Base-by-base conservation (phyloP, 2,113 vertebrate species). In the Tachycineta bicolor region DNA sequence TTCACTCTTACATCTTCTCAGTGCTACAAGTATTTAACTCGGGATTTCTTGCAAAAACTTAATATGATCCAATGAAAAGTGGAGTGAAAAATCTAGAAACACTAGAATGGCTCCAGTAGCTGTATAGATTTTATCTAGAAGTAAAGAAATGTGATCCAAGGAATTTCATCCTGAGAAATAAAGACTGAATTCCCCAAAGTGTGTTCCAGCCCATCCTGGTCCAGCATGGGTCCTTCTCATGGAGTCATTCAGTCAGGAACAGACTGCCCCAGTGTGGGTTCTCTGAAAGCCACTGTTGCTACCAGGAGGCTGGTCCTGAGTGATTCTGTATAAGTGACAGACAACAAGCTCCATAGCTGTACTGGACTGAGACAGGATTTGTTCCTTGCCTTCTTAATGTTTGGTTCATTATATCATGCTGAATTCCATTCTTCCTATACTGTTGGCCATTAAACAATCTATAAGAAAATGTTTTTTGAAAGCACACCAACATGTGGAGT, bases 211-310 rank as follows among this genome's bases (percentile, higher is more conserved):
- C 59, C 14, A 18, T 2, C 5, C 14, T 69, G 14, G 8, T 31
- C 12, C 33, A 41, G 21, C 3, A 1, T 24, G 21, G 9, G 4
- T 68, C n/a, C 11, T 12, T 83, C 37, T 19, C 1, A 0, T 1
- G 5, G n/a, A 1, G 0, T 39, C 17, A 28, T 29, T 18, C 8
- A 29, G 58, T 55, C 34, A 50, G 80, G 23, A 71, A 5, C 11
- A 78, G 43, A 11, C 3, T 69, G 21, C 23, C 52, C 31, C 41
- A 22, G 2, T 2, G 4, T 34, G 16, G 23, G 7, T 41, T 10
- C 12, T 5, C 24, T 23, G 6, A 0, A 1, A n/a, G 55, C 17
- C n/a, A 28, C 43, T 52, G 39, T 0, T 43, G 14, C 47, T 52
- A 3, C 26, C n/a, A 39, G 26, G 13, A 58, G 2, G 11, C 47